Conservation (phyloP, 2,888 invertebrate genomes). For the Andrena fulva region DNA sequence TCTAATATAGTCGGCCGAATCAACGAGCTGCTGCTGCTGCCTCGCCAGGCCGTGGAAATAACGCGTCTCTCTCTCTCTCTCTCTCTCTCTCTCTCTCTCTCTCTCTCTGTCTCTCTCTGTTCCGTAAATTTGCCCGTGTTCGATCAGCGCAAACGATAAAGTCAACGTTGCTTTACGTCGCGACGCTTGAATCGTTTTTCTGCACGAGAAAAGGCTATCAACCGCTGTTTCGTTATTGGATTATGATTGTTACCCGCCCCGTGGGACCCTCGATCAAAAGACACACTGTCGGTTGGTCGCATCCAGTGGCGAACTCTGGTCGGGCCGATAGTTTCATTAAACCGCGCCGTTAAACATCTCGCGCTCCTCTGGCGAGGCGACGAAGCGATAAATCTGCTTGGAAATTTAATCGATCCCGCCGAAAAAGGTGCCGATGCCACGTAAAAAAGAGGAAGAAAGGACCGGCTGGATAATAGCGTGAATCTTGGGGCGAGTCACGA, state of each 20-base stretch:
- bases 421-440: constrained; percentile 57
- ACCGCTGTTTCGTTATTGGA: constrained; percentile 48
- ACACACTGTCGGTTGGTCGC: background rate
- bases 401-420: constrained; percentile 50
- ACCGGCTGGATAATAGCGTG: constrained; percentile 70
- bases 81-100: constrained; percentile 19
- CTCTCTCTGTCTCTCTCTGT: constrained; percentile 8
- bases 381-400: constrained; percentile 47
- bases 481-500: constrained; percentile 68
- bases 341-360: background rate
- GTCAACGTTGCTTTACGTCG: constrained; percentile 36
- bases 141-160: constrained; percentile 60
- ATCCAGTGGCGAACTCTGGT: background rate
- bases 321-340: constrained; percentile 19
- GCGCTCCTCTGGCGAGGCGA: background rate
- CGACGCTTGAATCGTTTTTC: constrained; percentile 49
- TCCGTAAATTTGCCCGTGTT: constrained; percentile 47
- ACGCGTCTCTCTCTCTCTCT: constrained; percentile 11
- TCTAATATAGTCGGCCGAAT: constrained; percentile 32
- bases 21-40: constrained; percentile 32
- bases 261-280: background rate
- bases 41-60: constrained; percentile 30
- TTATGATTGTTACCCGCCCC: constrained; percentile 57
- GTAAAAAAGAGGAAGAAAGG: constrained; percentile 37
- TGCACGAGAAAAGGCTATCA: constrained; percentile 64